A percentile compares a stretch with the other conserved stretches of the same genome.
These are phyloP conservation scores for Pandemis corylana DNA, from an alignment of 2,888 invertebrate species.

Conservation along the genomic window DNA sequence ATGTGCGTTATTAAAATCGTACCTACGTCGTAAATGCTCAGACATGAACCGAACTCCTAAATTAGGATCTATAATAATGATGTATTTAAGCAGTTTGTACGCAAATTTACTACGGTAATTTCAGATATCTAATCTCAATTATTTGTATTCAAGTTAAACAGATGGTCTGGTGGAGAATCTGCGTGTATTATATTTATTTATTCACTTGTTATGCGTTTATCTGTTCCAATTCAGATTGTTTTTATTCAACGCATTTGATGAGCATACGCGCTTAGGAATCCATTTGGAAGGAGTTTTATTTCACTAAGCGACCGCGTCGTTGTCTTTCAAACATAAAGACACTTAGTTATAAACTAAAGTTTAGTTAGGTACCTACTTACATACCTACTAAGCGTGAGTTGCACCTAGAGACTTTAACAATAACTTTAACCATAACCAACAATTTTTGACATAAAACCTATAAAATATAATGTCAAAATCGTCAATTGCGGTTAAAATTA, in stretches of 20 bases:
- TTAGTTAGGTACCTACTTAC: too few species aligned
- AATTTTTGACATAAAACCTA: too few species aligned
- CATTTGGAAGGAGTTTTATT: too few species aligned
- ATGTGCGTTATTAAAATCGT: constrained; percentile 17
- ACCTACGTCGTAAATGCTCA: constrained; percentile 10
- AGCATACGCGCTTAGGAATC: too few species aligned
- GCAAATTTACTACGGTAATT: not conserved
- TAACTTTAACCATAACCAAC: too few species aligned
- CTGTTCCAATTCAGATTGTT: too few species aligned
- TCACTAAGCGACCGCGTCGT: not conserved
- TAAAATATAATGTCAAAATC: too few species aligned
- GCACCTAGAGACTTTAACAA: too few species aligned
- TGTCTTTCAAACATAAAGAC: not conserved
- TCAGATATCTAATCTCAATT: not conserved
- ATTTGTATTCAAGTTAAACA: not conserved
- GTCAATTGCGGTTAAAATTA: too few species aligned
- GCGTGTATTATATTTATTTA: not conserved
- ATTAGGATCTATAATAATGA: not conserved
- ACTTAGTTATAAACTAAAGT: too few species aligned
- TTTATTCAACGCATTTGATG: not conserved
- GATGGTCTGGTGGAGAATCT: not conserved
- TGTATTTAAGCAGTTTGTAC: not conserved
- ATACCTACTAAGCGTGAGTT: too few species aligned
- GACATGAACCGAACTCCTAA: not conserved
- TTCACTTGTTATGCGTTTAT: not conserved